phyloP scores from a whole-genome alignment of 2,797 vertebrate species.

The Holocentrus rufus region DNA sequence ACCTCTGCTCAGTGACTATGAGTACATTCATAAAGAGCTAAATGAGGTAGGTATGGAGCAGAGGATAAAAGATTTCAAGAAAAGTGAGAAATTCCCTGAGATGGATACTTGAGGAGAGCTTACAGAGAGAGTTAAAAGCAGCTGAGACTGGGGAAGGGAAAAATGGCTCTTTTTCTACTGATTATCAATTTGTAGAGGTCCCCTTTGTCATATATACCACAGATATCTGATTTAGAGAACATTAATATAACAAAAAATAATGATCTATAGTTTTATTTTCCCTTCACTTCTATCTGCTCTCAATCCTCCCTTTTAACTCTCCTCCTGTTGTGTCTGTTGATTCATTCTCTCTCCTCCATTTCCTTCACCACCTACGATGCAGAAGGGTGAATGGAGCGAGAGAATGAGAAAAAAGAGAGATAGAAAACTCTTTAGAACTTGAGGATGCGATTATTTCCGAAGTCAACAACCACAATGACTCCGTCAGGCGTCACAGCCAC shows the following conservation, averaged over 20 bases:
- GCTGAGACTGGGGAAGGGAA: constrained; percentile 55
- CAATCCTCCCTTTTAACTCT: constrained; percentile 60
- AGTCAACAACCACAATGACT: constrained; percentile 98
- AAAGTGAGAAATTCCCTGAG: constrained; percentile 88
- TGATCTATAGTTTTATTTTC: constrained; percentile 54
- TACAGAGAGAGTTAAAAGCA: constrained; percentile 70
- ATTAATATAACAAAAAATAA: constrained; percentile 45
- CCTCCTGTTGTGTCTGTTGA: constrained; percentile 69
- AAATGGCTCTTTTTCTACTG: constrained; percentile 71
- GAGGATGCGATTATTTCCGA: constrained; percentile 99
- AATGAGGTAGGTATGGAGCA: constrained; percentile 99
- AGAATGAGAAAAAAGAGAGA: constrained; percentile 62
- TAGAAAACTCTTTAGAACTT: constrained; percentile 85
- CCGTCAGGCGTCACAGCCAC: constrained; percentile 97
- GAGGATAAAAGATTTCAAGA: constrained; percentile 86
- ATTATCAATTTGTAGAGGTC: constrained; percentile 77
- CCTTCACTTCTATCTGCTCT: constrained; percentile 62
- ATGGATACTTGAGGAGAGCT: constrained; percentile 73
- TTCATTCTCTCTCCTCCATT: constrained; percentile 75
- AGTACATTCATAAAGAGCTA: constrained; percentile 98
- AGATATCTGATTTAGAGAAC: constrained; percentile 54
- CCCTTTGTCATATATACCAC: constrained; percentile 67
- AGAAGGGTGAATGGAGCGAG: constrained; percentile 66
- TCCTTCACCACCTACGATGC: constrained; percentile 65
- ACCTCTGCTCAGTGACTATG: constrained; percentile 90